Evolutionary conservation across 2,113 vertebrate genomes (phyloP).

Genomic region (Cnemophilus loriae): DNA sequence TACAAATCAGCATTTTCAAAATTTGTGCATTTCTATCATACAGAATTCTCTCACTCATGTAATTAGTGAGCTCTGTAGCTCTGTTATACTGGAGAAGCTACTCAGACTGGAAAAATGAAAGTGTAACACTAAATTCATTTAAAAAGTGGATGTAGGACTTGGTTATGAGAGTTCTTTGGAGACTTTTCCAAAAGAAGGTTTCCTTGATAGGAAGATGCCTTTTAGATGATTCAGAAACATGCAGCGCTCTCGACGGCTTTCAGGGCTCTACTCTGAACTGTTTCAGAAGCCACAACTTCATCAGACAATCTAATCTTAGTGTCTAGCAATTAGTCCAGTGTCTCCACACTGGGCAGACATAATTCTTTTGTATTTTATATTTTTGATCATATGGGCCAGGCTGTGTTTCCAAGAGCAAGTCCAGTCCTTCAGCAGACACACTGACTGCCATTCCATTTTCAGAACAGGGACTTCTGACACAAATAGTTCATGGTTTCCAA

Average conservation of each 20-base stretch:
- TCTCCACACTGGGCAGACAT: background rate
- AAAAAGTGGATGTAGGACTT: background rate
- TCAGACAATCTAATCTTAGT: background rate
- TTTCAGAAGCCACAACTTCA: background rate
- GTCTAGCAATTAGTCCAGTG: background rate
- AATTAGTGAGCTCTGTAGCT: background rate
- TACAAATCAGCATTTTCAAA: background rate
- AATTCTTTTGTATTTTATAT: background rate
- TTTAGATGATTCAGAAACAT: background rate
- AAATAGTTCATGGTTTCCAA: slow-evolving; percentile 16
- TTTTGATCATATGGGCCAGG: background rate
- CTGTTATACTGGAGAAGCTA: background rate
- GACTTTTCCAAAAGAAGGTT: background rate
- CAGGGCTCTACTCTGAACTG: background rate
- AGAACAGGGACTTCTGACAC: background rate
- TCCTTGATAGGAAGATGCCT: background rate
- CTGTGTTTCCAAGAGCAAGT: background rate
- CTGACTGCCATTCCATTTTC: background rate
- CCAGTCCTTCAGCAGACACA: background rate
- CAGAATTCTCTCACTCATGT: background rate
- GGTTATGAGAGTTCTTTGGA: background rate
- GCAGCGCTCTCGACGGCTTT: background rate
- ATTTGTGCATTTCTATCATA: background rate
- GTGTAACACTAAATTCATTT: background rate
- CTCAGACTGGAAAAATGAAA: background rate